These are phyloP conservation scores for Regulus satrapa DNA, from an alignment of 2,113 vertebrate species.

Conservation along the genomic window DNA sequence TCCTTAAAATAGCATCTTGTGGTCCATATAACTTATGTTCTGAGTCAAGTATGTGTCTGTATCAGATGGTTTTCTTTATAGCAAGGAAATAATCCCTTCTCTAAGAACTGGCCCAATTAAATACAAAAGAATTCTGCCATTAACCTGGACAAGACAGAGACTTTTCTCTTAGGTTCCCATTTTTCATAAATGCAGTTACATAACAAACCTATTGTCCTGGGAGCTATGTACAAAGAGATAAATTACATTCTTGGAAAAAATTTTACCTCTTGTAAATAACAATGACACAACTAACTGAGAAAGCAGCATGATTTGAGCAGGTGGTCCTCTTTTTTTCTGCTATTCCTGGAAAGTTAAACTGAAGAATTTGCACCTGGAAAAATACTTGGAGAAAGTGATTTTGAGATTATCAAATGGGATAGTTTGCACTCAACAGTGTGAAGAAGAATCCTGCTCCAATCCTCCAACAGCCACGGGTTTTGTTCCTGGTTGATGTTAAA, in stretches of 20 bases:
- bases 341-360: background rate
- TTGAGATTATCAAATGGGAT: background rate
- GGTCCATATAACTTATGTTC: background rate
- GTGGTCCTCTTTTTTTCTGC: background rate
- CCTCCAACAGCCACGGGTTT: background rate
- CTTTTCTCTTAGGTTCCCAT: background rate
- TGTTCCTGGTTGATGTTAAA: background rate
- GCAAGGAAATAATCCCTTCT: slow-evolving; percentile 53
- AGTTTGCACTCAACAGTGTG: background rate
- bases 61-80: slow-evolving; percentile 4
- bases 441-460: background rate
- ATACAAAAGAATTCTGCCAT: background rate
- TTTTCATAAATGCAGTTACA: background rate
- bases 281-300: background rate
- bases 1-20: slow-evolving; percentile 4
- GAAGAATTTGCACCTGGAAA: background rate
- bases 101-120: background rate
- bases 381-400: background rate
- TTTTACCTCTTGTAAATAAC: slow-evolving; percentile 26
- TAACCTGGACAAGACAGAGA: background rate
- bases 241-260: background rate
- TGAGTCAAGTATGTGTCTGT: background rate
- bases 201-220: background rate
- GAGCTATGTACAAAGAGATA: background rate
- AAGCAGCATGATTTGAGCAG: background rate